These are phyloP conservation scores for Pocillopora grandis DNA, from an alignment of 92 coral and sea anemone species.

Conservation along the genomic window DNA sequence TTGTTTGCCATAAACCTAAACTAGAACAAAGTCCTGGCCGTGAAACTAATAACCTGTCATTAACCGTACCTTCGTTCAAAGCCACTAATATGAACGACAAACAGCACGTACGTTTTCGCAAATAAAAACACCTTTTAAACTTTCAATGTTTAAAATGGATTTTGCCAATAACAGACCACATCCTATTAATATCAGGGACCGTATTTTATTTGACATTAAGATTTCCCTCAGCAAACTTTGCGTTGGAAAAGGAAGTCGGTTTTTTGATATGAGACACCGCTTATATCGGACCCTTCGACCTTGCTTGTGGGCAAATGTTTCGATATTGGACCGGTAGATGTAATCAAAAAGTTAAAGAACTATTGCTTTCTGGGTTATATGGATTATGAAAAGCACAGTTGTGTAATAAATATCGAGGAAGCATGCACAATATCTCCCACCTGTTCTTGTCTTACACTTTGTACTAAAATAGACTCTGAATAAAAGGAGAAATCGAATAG, in stretches of 20 bases:
- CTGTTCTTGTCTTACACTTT: neutral
- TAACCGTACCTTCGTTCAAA: neutral
- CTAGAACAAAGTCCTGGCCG: neutral
- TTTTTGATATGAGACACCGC: neutral
- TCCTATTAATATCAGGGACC: conserved; percentile 1
- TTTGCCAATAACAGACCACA: conserved; percentile 8
- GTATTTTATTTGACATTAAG: neutral
- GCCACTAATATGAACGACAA: conserved; percentile 8
- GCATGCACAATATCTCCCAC: neutral
- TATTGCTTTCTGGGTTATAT: neutral
- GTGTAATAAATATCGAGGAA: neutral
- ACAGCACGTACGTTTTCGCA: neutral
- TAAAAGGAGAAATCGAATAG: too few relatives aligned
- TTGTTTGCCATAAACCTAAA: neutral
- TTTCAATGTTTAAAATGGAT: conserved; percentile 2
- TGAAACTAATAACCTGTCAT: conserved; percentile 5
- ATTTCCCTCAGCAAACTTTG: neutral
- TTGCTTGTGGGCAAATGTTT: neutral
- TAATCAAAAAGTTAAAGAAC: neutral
- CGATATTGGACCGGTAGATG: neutral
- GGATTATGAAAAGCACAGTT: neutral
- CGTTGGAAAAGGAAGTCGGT: neutral
- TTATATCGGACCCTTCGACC: neutral
- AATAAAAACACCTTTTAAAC: conserved; percentile 18
- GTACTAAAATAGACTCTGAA: neutral